phyloP scores from a whole-genome alignment of 2,113 vertebrate species.

The Hylia prasina region DNA sequence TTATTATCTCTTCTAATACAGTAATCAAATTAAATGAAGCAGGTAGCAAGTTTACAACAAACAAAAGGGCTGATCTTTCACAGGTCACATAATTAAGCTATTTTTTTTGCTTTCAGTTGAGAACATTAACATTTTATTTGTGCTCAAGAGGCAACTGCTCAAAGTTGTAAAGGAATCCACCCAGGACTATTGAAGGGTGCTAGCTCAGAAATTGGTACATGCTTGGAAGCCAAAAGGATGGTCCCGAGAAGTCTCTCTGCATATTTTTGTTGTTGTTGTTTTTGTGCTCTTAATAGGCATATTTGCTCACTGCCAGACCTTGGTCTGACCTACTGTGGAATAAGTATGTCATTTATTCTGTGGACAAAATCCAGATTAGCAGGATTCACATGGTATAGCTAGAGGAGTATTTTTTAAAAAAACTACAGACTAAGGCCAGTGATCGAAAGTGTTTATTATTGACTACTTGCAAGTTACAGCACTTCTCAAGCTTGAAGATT shows the following conservation, averaged over 20 bases:
- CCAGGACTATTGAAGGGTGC: neutral
- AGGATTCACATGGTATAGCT: neutral
- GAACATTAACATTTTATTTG: neutral
- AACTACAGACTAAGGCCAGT: neutral
- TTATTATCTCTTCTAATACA: neutral
- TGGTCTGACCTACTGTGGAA: neutral
- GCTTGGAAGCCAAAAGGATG: neutral
- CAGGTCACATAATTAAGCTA: neutral
- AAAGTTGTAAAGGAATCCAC: neutral
- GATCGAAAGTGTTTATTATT: neutral
- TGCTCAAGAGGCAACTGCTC: neutral
- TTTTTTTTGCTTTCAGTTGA: neutral
- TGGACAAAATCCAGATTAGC: neutral
- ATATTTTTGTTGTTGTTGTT: neutral
- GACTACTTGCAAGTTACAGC: neutral
- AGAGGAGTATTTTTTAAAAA: neutral
- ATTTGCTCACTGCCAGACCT: neutral
- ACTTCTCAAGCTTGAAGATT: neutral
- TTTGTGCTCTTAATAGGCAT: neutral
- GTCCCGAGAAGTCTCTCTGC: neutral
- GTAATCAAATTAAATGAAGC: neutral
- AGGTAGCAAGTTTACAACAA: neutral
- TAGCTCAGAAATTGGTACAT: neutral
- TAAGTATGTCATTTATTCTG: neutral
- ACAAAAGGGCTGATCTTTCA: neutral